Conservation (phyloP, 2,797 vertebrate genomes). For the Notamacropus eugenii region DNA sequence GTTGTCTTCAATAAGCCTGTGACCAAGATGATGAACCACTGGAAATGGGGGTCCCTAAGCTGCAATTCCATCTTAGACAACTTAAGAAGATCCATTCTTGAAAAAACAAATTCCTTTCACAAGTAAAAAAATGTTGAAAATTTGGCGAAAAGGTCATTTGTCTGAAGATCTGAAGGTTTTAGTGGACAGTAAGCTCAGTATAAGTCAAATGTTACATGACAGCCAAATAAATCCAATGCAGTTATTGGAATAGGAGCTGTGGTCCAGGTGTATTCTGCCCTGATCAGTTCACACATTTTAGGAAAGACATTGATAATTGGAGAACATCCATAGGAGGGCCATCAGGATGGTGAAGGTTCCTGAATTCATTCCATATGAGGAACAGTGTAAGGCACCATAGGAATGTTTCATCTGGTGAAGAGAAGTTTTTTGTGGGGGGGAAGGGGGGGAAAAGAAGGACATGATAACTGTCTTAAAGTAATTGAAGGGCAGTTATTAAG, state of each 20-base stretch:
- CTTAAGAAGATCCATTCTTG: neutral
- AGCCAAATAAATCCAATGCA: neutral
- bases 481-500: neutral
- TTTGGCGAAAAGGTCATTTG: neutral
- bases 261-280: neutral
- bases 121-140: neutral
- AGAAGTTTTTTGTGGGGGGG: neutral
- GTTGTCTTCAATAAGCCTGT: neutral
- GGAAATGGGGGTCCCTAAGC: neutral
- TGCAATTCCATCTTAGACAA: neutral
- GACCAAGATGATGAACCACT: neutral
- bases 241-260: neutral
- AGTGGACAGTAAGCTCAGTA: neutral
- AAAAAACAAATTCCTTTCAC: neutral
- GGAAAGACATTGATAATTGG: neutral
- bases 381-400: neutral
- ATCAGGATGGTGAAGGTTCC: neutral
- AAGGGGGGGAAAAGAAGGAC: neutral
- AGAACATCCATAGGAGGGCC: neutral
- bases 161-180: neutral
- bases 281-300: neutral
- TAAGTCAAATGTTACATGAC: neutral
- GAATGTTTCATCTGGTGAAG: neutral
- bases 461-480: neutral
- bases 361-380: neutral